Conservation (phyloP, 2,888 invertebrate species). For the Eurytoma californica region DNA sequence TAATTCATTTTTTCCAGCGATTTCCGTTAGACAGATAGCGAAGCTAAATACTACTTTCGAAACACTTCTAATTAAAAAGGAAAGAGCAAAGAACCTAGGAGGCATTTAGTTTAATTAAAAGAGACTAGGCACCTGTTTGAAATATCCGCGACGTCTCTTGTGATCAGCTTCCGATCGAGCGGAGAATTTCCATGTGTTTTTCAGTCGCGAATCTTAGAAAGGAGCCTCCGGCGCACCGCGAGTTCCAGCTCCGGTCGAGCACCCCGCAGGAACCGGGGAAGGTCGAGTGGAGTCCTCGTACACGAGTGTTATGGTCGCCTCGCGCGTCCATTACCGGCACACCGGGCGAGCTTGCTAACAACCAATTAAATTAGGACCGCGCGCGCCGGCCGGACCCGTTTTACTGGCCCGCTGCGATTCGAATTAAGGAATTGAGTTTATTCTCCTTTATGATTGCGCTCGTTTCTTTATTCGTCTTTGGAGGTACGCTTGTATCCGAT, state of each 20-base stretch:
- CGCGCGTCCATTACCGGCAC: constrained; percentile 38
- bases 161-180: neutral
- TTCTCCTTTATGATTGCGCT: constrained; percentile 24
- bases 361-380: constrained; percentile 66
- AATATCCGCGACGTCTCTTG: neutral
- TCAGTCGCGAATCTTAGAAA: constrained; percentile 41
- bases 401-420: neutral
- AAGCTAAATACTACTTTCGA: too few relatives aligned
- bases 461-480: constrained; percentile 56
- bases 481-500: constrained; percentile 1
- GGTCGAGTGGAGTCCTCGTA: constrained; percentile 13
- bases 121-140: too few relatives aligned
- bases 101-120: too few relatives aligned
- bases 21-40: constrained; percentile 17
- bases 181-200: constrained; percentile 14
- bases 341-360: constrained; percentile 62
- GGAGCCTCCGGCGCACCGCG: neutral
- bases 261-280: constrained; percentile 15
- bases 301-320: neutral
- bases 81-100: too few relatives aligned
- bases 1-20: neutral
- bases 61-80: too few relatives aligned
- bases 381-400: constrained; percentile 25
- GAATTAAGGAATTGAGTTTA: neutral
- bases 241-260: constrained; percentile 50